A percentile compares a stretch with the other conserved stretches of the same genome.
Evolutionary conservation across 2,888 invertebrate genomes (phyloP).

Genomic region (Spisula solida): DNA sequence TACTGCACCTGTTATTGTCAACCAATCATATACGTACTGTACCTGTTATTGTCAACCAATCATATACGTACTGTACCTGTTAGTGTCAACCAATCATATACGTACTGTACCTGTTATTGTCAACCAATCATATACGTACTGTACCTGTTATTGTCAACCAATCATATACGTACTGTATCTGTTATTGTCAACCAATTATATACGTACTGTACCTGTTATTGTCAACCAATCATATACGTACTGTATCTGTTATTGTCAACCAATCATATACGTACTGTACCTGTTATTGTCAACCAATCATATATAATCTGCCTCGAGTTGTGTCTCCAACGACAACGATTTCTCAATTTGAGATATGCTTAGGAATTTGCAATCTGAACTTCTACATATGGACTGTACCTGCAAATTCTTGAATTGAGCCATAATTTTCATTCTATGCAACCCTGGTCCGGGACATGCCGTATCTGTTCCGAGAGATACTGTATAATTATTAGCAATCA

Average conservation of each 20-base stretch:
- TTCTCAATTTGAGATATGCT: background rate
- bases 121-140: background rate
- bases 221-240: background rate
- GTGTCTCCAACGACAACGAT: background rate
- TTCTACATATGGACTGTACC: background rate
- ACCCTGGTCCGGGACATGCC: no score
- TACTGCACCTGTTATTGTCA: constrained; percentile 34
- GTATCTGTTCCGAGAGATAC: background rate
- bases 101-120: constrained; percentile 25
- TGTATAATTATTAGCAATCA: background rate
- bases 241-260: constrained; percentile 31
- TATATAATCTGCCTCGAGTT: background rate
- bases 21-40: background rate
- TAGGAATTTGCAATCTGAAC: background rate
- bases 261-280: background rate
- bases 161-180: background rate
- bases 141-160: constrained; percentile 27
- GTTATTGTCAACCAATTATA: constrained; percentile 15
- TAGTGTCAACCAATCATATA: background rate
- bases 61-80: background rate
- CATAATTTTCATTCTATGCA: background rate
- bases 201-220: constrained; percentile 28
- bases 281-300: constrained; percentile 17
- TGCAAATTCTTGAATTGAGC: background rate
- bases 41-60: constrained; percentile 22